Conservation (phyloP, 2,797 vertebrate species). For the Hydrocynus forskahlii region DNA sequence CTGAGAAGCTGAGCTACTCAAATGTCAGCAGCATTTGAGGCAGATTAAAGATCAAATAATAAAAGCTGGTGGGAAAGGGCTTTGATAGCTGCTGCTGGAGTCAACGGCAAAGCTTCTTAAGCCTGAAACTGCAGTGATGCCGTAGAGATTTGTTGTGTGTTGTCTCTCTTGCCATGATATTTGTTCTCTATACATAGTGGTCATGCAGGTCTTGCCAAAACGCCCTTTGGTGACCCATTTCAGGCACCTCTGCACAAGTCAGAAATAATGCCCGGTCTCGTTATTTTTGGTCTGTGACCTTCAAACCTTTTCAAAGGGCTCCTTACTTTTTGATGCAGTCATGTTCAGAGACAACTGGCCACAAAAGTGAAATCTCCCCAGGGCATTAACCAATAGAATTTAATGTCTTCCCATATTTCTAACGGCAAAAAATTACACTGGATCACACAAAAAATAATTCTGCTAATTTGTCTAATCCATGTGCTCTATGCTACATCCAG, state of each 20-base stretch:
- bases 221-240: conserved; percentile 13
- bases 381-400: neutral
- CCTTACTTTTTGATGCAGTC: conserved; percentile 48
- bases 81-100: neutral
- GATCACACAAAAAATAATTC: too few species aligned
- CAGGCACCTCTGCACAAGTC: conserved; percentile 2
- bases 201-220: conserved; percentile 23
- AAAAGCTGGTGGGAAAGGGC: neutral
- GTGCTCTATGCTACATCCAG: too few species aligned
- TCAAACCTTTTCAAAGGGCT: conserved; percentile 48
- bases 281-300: conserved; percentile 51
- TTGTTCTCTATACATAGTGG: conserved; percentile 16
- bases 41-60: conserved; percentile 38
- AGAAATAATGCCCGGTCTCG: conserved; percentile 11
- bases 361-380: conserved; percentile 5
- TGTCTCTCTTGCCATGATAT: conserved; percentile 12
- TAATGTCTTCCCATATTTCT: neutral
- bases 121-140: neutral
- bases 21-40: conserved; percentile 6
- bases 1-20: conserved; percentile 8
- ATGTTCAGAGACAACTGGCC: conserved; percentile 29
- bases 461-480: too few species aligned
- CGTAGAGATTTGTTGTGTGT: conserved; percentile 4
- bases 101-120: conserved; percentile 21
- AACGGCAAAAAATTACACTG: neutral